Conservation (phyloP, 1,140 invertebrate genomes). For the Platorchestia sp. region DNA sequence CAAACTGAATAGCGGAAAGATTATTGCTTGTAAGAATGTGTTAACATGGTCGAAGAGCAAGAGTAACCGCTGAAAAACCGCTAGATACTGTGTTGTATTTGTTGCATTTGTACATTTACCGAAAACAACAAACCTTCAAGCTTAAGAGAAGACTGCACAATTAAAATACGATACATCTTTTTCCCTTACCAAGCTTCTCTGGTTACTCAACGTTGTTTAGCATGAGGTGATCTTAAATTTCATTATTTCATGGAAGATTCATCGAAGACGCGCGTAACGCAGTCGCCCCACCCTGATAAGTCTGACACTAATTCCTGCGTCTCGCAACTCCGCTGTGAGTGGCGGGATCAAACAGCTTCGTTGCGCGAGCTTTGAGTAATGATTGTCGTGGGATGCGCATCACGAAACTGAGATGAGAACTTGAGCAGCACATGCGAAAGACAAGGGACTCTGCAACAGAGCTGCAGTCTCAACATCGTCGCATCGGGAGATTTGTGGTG, state of each 20-base stretch:
- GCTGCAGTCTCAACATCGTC: not conserved
- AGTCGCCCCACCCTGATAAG: too few species aligned
- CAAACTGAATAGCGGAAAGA: not conserved
- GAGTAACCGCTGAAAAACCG: not conserved
- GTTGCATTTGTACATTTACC: not conserved
- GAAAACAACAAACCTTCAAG: not conserved
- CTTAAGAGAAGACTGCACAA: not conserved
- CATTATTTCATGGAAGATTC: not conserved
- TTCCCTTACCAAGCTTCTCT: not conserved
- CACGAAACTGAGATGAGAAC: not conserved
- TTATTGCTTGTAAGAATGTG: not conserved
- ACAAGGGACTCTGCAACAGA: not conserved
- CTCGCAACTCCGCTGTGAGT: not conserved
- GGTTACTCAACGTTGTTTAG: too few species aligned
- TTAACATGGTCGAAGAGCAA: not conserved
- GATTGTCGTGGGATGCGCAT: not conserved
- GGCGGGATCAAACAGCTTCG: not conserved
- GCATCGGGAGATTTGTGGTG: not conserved
- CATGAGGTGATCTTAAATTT: not conserved
- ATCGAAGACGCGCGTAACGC: not conserved
- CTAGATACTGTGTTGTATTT: not conserved
- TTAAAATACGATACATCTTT: not conserved
- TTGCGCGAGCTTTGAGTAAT: not conserved
- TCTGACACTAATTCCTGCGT: too few species aligned
- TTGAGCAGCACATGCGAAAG: not conserved